phyloP scores from a whole-genome alignment of 2,888 invertebrate genomes.

The Synergus itoensis region DNA sequence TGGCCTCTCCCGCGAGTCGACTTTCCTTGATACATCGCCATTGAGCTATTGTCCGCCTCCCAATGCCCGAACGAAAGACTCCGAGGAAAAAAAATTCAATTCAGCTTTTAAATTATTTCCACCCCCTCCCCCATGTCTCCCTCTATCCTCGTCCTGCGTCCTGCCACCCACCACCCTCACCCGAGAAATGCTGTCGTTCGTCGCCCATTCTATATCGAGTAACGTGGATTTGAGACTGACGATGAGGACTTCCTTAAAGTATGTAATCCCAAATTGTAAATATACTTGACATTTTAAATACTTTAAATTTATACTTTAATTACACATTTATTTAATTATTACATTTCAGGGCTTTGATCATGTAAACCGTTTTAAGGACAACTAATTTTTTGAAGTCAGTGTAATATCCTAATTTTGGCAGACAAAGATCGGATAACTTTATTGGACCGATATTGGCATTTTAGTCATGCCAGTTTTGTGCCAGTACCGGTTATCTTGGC shows the following conservation, averaged over 20 bases:
- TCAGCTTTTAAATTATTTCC: constrained; percentile 78
- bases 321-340: not conserved
- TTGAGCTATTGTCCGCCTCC: constrained; percentile 78
- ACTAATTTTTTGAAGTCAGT: too few species aligned
- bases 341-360: too few species aligned
- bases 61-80: constrained; percentile 77
- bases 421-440: too few species aligned
- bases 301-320: too few species aligned
- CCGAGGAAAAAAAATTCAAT: constrained; percentile 77
- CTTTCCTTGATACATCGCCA: constrained; percentile 78
- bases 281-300: not conserved
- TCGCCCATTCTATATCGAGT: constrained; percentile 8
- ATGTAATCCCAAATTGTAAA: not conserved
- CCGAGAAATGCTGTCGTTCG: constrained; percentile 55
- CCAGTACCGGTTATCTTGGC: too few species aligned
- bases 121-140: constrained; percentile 55
- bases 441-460: too few species aligned
- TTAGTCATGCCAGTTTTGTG: too few species aligned
- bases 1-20: constrained; percentile 76
- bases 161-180: constrained; percentile 55
- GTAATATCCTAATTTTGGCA: too few species aligned
- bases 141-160: constrained; percentile 13
- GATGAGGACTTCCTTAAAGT: constrained; percentile 21
- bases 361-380: too few species aligned
- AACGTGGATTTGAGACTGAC: constrained; percentile 4